Conservation (phyloP, 2,113 vertebrate species). For the Pampusana beccarii region DNA sequence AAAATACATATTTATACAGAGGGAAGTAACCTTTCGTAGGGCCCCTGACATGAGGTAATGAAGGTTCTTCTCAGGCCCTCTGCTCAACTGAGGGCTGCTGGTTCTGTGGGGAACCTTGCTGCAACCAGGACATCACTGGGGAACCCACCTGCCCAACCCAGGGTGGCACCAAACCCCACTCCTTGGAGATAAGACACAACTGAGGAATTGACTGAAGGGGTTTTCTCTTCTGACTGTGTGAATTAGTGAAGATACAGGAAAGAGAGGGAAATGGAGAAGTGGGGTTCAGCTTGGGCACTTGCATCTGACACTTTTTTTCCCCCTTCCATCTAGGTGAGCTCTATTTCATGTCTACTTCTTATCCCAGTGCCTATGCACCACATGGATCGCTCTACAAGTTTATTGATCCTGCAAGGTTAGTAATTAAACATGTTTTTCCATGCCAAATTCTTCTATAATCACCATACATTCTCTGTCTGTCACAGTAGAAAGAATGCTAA, state of each 20-base stretch:
- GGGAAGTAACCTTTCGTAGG: background rate
- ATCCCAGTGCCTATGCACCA: conserved; percentile 79
- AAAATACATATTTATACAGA: background rate
- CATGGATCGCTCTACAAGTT: conserved; percentile 83
- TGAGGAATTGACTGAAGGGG: background rate
- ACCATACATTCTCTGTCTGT: background rate
- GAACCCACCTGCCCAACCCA: background rate
- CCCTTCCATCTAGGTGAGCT: conserved; percentile 79
- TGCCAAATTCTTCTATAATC: background rate
- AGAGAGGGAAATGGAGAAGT: background rate
- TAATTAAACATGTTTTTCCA: conserved; percentile 6
- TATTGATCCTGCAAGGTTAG: conserved; percentile 85
- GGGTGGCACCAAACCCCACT: background rate
- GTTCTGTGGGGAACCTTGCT: background rate
- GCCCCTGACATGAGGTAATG: background rate
- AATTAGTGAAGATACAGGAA: background rate
- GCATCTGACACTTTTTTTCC: background rate
- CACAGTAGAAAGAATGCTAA: background rate
- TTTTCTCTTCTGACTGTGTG: background rate
- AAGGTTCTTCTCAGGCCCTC: background rate
- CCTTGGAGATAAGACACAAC: background rate
- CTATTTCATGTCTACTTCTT: conserved; percentile 85
- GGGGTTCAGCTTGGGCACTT: background rate
- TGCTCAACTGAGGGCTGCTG: background rate
- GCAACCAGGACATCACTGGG: background rate